Evolutionary conservation across 2,113 vertebrate genomes (phyloP).

Genomic region (Phainopepla nitens): DNA sequence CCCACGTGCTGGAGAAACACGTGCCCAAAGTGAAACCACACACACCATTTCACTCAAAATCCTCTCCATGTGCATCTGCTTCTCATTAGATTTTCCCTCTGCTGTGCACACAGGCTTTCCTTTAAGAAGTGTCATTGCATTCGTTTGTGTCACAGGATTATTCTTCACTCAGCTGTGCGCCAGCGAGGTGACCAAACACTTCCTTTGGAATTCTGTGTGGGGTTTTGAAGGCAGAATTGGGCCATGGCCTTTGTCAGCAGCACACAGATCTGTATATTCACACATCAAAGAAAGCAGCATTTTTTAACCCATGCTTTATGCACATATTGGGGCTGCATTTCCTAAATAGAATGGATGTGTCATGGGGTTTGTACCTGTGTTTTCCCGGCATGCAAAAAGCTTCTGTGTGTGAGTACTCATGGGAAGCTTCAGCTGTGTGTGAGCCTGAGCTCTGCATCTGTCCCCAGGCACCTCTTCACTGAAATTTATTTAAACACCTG

Average conservation of each 20-base stretch:
- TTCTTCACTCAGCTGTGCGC: not conserved
- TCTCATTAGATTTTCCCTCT: slow-evolving; percentile 59
- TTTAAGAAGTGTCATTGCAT: slow-evolving; percentile 56
- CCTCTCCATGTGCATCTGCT: slow-evolving; percentile 56
- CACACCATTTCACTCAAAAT: slow-evolving; percentile 13
- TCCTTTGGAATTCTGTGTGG: not conserved
- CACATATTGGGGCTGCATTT: not conserved
- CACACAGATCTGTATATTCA: not conserved
- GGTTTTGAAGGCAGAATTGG: not conserved
- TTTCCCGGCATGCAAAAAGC: not conserved
- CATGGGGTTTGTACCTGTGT: not conserved
- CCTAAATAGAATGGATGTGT: not conserved
- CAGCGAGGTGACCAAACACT: not conserved
- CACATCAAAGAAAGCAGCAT: not conserved
- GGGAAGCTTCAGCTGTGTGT: not conserved
- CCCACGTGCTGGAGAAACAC: not conserved
- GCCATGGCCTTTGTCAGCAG: not conserved
- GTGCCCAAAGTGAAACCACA: slow-evolving; percentile 36
- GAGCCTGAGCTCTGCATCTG: not conserved
- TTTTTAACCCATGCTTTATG: not conserved
- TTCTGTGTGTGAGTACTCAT: not conserved
- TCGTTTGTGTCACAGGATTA: not conserved
- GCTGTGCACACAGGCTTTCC: slow-evolving; percentile 35
- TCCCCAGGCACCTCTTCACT: not conserved
- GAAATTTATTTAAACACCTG: not conserved